These are phyloP conservation scores for Listronotus oregonensis DNA, from an alignment of 1,140 invertebrate species.

Conservation along the genomic window DNA sequence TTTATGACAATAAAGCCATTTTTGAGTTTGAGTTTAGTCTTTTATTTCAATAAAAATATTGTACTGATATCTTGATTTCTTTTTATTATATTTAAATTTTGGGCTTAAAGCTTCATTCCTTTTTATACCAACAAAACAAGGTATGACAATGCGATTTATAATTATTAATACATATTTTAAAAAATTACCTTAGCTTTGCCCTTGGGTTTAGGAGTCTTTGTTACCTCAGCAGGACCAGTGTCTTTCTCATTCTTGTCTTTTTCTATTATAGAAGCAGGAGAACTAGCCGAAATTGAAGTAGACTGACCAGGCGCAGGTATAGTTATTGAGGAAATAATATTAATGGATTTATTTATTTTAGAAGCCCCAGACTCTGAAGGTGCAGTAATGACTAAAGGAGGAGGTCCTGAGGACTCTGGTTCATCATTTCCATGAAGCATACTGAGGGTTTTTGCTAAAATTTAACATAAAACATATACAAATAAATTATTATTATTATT, in stretches of 20 bases:
- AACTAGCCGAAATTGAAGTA: neutral
- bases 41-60: no score
- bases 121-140: no score
- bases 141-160: no score
- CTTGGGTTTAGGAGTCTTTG: conserved; percentile 2
- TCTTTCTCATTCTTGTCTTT: conserved; percentile 4
- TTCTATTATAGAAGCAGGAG: conserved; percentile 2
- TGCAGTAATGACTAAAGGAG: conserved; percentile 4
- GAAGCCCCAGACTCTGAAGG: conserved; percentile 8
- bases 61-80: no score
- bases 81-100: no score
- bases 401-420: neutral
- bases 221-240: neutral
- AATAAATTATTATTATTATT: no score
- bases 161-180: no score
- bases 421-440: conserved; percentile 47
- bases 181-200: conserved; percentile 22
- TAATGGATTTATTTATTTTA: conserved; percentile 38
- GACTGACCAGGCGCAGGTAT: conserved; percentile 30
- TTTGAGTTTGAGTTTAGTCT: no score
- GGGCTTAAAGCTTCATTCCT: no score
- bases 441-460: conserved; percentile 50
- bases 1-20: no score
- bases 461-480: no score
- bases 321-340: conserved; percentile 43